Evolutionary conservation across 92 coral and sea anemone species (phyloP), one percentile per base, ranked within the genome.

Genomic region (Porites rus): DNA sequence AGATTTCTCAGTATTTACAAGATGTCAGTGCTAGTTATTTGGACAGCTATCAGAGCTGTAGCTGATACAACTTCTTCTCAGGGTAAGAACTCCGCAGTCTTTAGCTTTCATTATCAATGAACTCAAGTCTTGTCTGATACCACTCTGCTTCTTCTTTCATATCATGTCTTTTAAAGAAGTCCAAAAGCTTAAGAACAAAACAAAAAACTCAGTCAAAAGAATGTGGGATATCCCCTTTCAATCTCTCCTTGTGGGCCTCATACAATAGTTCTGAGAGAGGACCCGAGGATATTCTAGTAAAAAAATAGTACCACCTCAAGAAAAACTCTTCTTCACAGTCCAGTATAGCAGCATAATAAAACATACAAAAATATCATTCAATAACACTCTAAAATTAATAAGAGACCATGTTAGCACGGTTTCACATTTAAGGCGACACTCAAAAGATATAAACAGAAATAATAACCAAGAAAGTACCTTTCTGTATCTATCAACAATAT

Each of bases 401-500:
- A 38, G 46, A 38, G 46, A 4, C 46, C 46, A 38, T 38, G 46
- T 4, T 4, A 38, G 46, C 7, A 38, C 46, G 4, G 46, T 38
- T 38, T 38, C 46, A 38, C 46, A 4, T 38, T 38, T 38, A 38
- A 38, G 46, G 46, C 0, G 6, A 38, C 46, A 38, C 46, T 38
- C 46, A 38, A 24, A 10, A 69, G 20, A 46, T 14, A 75, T 7
- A 75, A 53, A 22, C 63, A 59, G 8, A 59, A 11, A 59, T 38
- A 38, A 38, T 38, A 38, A 38, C 46, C 46, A 59, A 59, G 14
- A 59, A 59, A 59, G 14, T 79, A 93, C 96, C 87, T 89, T 72
- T 87, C 77, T 87, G 72, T 93, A 90, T 83, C 96, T 88, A 11
- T 83, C 61, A 60, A 90, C 75, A 28, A 87, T 80, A 52, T 93